phyloP scores from a whole-genome alignment of 2,797 vertebrate genomes.

The Microctenopoma stevenorrisi region DNA sequence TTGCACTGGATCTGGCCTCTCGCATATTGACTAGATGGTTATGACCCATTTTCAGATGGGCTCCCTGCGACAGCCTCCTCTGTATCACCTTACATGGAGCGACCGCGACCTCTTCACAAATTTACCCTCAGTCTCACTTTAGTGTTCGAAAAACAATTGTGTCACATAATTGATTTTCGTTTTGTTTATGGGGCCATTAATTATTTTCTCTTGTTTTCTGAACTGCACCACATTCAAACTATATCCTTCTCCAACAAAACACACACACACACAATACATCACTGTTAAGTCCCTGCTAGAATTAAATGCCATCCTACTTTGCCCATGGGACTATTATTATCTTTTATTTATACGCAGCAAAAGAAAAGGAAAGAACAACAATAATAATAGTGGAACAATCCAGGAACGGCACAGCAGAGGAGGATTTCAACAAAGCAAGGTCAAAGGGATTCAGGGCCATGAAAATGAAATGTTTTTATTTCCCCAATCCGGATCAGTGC shows the following conservation, averaged over 20 bases:
- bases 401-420: constrained; percentile 16
- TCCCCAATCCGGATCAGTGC: constrained; percentile 58
- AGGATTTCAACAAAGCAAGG: constrained; percentile 61
- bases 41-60: constrained; percentile 24
- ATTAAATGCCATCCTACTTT: constrained; percentile 42
- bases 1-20: constrained; percentile 59
- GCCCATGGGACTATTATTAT: constrained; percentile 50
- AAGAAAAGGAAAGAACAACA: constrained; percentile 40
- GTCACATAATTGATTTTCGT: constrained; percentile 32
- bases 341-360: constrained; percentile 60
- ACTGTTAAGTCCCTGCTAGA: constrained; percentile 38
- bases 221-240: not conserved
- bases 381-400: constrained; percentile 38
- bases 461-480: constrained; percentile 68
- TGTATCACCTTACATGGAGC: not conserved
- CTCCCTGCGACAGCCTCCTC: not conserved
- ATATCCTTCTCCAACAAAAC: not conserved
- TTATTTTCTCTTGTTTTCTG: constrained; percentile 9
- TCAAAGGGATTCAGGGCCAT: constrained; percentile 64
- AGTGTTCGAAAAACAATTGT: constrained; percentile 10
- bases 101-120: constrained; percentile 10
- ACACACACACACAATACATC: constrained; percentile 22
- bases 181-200: constrained; percentile 19
- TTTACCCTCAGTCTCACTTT: constrained; percentile 15
- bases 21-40: constrained; percentile 31